Evolutionary conservation across 2,113 vertebrate genomes (phyloP), one percentile per base, ranked within the genome.

Genomic region (Eulemur macaco): DNA sequence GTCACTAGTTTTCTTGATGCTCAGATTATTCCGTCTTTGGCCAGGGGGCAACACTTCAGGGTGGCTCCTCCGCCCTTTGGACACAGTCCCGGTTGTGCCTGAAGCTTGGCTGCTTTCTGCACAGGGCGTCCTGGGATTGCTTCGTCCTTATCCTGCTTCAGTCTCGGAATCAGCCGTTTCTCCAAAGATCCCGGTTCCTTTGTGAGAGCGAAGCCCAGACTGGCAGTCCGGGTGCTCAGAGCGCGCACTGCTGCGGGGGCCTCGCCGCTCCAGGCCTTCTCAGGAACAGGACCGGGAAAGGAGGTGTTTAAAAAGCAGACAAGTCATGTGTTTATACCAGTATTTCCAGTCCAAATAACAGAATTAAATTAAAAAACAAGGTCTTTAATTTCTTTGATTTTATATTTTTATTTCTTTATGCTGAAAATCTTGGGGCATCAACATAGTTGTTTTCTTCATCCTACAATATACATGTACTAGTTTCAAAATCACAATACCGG

Each of bases 321-420:
- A 64, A n/a, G 45, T 29, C 47, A 12, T 34, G 14, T 34, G 25
- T 50, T 82, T 11, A 14, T 25, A 73, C n/a, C 64, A 54, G 0
- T 27, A n/a, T 39, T 94, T 94, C 63, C 50, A 27, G 20, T 88
- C 88, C 42, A 50, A 64, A 42, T 58, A 58, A 68, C 73, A 77
- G 45, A 91, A 34, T 23, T 27, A 73, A 54, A 81, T 77, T 77
- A 20, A 47, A 78, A 52, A 34, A 52, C 17, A 34, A 34, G 8
- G 6, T n/a, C 15, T 60, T 88, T 25, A 11, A 42, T 8, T 10
- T 74, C 21, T 45, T 64, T 34, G 37, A 45, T 42, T 82, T 73
- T 64, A 56, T 81, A 17, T 31, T 39, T 29, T 37, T 80, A 5
- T 76, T 23, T 76, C 34, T 76, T 54, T 52, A 50, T n/a, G 18